Evolutionary conservation across 2,113 vertebrate genomes (phyloP).

Genomic region (Lutjanus erythropterus): DNA sequence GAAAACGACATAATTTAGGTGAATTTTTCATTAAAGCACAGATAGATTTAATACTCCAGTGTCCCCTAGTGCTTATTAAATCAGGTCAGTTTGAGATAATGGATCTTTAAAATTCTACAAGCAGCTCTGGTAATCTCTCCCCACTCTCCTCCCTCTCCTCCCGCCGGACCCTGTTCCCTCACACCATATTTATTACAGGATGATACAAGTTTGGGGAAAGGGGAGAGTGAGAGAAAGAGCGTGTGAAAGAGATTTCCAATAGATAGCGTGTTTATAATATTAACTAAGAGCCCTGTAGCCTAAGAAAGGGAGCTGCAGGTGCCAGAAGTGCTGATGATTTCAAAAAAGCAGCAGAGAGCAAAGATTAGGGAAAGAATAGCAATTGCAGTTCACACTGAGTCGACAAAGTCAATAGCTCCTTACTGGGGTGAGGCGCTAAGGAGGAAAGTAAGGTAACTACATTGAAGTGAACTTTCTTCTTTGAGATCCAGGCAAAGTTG

Average conservation of each 20-base stretch:
- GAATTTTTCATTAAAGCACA: conserved; percentile 76
- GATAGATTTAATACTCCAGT: conserved; percentile 74
- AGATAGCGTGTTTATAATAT: conserved; percentile 74
- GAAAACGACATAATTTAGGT: conserved; percentile 73
- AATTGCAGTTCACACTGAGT: conserved; percentile 58
- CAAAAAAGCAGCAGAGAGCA: conserved; percentile 55
- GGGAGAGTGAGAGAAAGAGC: conserved; percentile 45
- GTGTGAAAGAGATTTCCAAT: conserved; percentile 75
- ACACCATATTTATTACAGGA: conserved; percentile 70
- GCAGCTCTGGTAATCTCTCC: conserved; percentile 69
- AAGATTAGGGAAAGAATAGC: conserved; percentile 62
- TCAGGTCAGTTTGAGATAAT: conserved; percentile 81
- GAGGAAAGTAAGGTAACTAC: conserved; percentile 47
- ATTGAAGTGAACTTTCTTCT: conserved; percentile 74
- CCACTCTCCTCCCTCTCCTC: conserved; percentile 51
- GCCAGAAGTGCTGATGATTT: conserved; percentile 66
- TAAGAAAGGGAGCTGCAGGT: conserved; percentile 40
- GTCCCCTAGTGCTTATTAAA: conserved; percentile 78
- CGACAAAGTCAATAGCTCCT: conserved; percentile 62
- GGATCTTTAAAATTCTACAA: conserved; percentile 82
- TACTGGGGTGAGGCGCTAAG: conserved; percentile 39
- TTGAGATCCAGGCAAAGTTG: conserved; percentile 58
- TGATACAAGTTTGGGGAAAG: conserved; percentile 68
- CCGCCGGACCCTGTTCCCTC: conserved; percentile 60
- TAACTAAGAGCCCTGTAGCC: conserved; percentile 52